phyloP scores from a whole-genome alignment of 2,888 invertebrate genomes.

The Ectemnius continuus region DNA sequence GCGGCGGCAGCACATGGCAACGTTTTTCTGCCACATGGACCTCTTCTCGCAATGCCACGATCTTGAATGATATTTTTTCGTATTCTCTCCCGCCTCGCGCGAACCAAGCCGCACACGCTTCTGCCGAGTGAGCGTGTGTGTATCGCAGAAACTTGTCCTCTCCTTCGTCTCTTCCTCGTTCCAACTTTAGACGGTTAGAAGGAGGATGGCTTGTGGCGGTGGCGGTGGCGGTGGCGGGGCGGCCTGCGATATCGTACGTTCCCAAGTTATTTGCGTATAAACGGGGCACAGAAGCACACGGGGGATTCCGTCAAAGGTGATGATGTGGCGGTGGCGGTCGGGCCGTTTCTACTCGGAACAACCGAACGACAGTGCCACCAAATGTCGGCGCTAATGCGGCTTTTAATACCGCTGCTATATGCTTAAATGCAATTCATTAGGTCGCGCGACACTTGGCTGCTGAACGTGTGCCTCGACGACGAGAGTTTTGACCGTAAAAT shows the following conservation, averaged over 20 bases:
- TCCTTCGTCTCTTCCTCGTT: slow-evolving; percentile 68
- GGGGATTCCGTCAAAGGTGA: slow-evolving; percentile 58
- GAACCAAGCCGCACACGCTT: slow-evolving; percentile 8
- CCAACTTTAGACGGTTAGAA: slow-evolving; percentile 67
- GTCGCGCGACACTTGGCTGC: slow-evolving; percentile 14
- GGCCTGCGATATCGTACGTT: slow-evolving; percentile 55
- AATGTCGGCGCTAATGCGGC: slow-evolving; percentile 34
- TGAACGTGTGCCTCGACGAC: slow-evolving; percentile 6
- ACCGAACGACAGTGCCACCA: slow-evolving; percentile 25
- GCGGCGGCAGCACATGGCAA: slow-evolving; percentile 38
- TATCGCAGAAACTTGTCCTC: slow-evolving; percentile 10
- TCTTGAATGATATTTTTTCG: slow-evolving; percentile 50
- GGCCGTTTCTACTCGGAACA: slow-evolving; percentile 33
- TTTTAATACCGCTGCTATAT: slow-evolving; percentile 12
- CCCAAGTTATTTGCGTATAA: slow-evolving; percentile 62
- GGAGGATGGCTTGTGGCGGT: slow-evolving; percentile 56
- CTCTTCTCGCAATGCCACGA: slow-evolving; percentile 31
- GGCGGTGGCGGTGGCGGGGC: slow-evolving; percentile 45
- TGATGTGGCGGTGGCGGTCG: slow-evolving; percentile 43
- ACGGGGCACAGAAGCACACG: slow-evolving; percentile 22
- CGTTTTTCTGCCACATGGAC: slow-evolving; percentile 36
- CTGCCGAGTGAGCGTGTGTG: not conserved
- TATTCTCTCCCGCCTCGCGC: slow-evolving; percentile 14
- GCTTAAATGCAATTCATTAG: slow-evolving; percentile 19
- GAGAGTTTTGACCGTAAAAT: slow-evolving; percentile 16